Conservation (phyloP, 2,797 vertebrate species). For the Cynodonichthys magdalenae region DNA sequence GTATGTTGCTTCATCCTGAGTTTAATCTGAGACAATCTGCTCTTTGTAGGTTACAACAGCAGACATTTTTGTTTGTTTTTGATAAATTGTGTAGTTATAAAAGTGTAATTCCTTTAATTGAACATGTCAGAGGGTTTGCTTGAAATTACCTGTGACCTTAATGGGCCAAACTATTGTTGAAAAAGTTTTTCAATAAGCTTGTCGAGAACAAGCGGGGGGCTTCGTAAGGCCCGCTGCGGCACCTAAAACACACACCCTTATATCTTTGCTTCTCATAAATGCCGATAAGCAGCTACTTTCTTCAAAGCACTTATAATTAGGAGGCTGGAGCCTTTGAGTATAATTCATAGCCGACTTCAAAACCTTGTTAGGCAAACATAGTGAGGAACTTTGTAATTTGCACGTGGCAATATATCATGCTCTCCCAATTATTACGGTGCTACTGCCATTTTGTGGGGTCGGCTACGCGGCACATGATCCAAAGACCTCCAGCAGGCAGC, state of each 20-base stretch:
- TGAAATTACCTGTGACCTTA: conserved; percentile 2
- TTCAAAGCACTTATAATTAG: conserved; percentile 51
- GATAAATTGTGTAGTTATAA: not conserved
- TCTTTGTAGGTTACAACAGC: conserved; percentile 29
- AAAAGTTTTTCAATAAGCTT: conserved; percentile 7
- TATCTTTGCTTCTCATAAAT: conserved; percentile 55
- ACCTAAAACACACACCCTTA: conserved; percentile 28
- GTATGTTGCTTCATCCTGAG: conserved; percentile 9
- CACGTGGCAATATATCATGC: conserved; percentile 35
- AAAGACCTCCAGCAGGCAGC: not conserved
- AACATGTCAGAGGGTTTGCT: conserved; percentile 11
- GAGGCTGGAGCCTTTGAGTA: conserved; percentile 28
- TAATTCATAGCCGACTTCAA: conserved; percentile 58
- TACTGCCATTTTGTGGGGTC: conserved; percentile 15
- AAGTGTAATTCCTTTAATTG: conserved; percentile 6
- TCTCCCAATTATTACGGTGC: conserved; percentile 13
- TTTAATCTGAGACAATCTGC: conserved; percentile 21
- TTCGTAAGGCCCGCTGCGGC: conserved; percentile 13
- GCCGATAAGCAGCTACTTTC: conserved; percentile 44
- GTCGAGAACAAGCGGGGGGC: conserved; percentile 26
- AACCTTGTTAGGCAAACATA: conserved; percentile 53
- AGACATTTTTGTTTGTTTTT: conserved; percentile 24
- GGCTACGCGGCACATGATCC: conserved; percentile 8
- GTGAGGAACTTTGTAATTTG: conserved; percentile 43
- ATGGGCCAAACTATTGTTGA: not conserved